Evolutionary conservation across 2,113 vertebrate genomes (phyloP).

Genomic region (Axis porcinus): DNA sequence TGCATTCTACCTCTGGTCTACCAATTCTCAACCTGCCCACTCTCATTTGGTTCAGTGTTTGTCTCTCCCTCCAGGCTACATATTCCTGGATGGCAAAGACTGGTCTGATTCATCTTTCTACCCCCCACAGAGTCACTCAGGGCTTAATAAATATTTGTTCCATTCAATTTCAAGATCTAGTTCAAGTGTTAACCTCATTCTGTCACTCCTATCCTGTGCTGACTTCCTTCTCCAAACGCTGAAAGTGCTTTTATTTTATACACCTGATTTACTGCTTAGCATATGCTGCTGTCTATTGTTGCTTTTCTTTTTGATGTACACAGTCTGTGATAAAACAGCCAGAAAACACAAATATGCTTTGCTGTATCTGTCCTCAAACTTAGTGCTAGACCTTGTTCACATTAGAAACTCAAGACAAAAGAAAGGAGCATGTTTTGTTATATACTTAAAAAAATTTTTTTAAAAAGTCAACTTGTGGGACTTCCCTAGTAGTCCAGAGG

Average conservation of each 20-base stretch:
- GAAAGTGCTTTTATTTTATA: background rate
- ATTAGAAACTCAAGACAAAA: background rate
- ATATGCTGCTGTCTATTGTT: background rate
- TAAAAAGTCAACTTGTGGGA: background rate
- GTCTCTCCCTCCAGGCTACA: background rate
- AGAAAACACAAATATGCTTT: background rate
- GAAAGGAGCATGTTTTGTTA: background rate
- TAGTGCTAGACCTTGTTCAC: background rate
- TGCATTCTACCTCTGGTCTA: background rate
- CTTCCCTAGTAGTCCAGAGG: background rate
- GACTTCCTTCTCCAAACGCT: background rate
- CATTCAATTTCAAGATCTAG: background rate
- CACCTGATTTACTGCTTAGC: background rate
- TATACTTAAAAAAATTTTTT: background rate
- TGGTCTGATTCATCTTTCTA: background rate
- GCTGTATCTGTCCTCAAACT: background rate
- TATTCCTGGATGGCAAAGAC: background rate
- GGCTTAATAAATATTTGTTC: background rate
- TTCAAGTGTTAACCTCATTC: background rate
- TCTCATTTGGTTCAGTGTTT: background rate
- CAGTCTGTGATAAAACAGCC: background rate
- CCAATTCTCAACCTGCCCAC: background rate
- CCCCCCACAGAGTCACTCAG: background rate
- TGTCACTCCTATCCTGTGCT: background rate
- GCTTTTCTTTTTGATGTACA: background rate